Conservation (phyloP, 1,140 invertebrate species). For the Drosophila sp. region DNA sequence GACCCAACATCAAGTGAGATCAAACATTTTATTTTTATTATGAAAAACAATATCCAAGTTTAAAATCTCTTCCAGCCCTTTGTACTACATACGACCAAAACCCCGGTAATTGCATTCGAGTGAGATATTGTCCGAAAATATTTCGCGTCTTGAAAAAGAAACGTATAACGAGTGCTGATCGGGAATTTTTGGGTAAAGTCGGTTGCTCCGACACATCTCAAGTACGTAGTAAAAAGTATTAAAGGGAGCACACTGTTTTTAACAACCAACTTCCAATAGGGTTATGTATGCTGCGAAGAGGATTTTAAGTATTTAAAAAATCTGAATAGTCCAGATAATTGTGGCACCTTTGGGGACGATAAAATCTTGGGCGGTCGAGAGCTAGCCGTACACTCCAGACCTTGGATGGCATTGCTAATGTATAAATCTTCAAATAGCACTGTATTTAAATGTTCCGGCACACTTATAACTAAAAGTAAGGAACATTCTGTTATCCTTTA, state of each 20-base stretch:
- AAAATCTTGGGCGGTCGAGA: background rate
- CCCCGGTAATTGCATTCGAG: background rate
- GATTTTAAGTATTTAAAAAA: background rate
- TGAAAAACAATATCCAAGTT: background rate
- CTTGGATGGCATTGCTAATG: conserved; percentile 31
- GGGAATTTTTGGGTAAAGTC: too few relatives aligned
- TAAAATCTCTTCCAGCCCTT: background rate
- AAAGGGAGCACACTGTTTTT: too few relatives aligned
- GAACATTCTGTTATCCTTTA: background rate
- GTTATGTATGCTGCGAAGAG: background rate
- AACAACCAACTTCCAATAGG: too few relatives aligned
- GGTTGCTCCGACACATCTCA: too few relatives aligned
- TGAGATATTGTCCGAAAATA: too few relatives aligned
- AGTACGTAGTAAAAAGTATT: too few relatives aligned
- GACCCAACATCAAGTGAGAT: background rate
- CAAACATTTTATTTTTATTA: background rate
- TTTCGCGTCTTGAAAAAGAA: too few relatives aligned
- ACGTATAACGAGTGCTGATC: too few relatives aligned
- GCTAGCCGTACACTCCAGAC: conserved; percentile 14
- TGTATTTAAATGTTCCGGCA: conserved; percentile 23
- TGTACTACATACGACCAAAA: background rate
- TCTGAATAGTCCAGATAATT: background rate
- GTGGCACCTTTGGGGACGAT: background rate
- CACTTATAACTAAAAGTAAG: conserved; percentile 36
- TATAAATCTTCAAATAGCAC: background rate